phyloP scores from a whole-genome alignment of 1,140 invertebrate genomes.

The Plutomurus gul region DNA sequence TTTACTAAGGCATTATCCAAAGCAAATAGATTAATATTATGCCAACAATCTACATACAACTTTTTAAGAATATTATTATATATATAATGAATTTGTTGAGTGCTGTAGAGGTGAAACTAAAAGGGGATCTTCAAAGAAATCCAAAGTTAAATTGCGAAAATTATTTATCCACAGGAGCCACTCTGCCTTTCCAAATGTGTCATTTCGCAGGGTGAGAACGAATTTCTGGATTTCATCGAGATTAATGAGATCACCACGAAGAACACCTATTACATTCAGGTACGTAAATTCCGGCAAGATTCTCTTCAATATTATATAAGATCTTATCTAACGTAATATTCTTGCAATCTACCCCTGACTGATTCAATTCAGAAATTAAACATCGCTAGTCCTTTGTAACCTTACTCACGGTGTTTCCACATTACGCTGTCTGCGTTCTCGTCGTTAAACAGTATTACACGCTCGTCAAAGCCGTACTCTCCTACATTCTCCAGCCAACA shows the following conservation, averaged over 20 bases:
- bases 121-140: neutral
- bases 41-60: too few relatives aligned
- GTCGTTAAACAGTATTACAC: neutral
- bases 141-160: neutral
- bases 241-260: constrained; percentile 89
- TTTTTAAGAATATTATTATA: too few relatives aligned
- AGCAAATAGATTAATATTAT: too few relatives aligned
- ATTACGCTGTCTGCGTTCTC: neutral
- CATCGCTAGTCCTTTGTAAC: neutral
- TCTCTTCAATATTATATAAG: neutral
- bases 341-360: constrained; percentile 18
- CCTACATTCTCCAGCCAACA: neutral
- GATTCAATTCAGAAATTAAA: too few relatives aligned
- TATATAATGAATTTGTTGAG: neutral
- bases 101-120: neutral
- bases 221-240: constrained; percentile 92
- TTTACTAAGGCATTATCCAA: too few relatives aligned
- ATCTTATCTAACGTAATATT: neutral
- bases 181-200: constrained; percentile 87
- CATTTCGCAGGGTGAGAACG: constrained; percentile 77
- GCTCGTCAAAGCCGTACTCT: constrained; percentile 6
- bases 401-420: neutral
- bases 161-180: constrained; percentile 68
- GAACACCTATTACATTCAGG: constrained; percentile 93
- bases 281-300: constrained; percentile 57